These are phyloP conservation scores for Acyrthosiphon pisum DNA, from an alignment of 1,140 invertebrate species.

Conservation along the genomic window DNA sequence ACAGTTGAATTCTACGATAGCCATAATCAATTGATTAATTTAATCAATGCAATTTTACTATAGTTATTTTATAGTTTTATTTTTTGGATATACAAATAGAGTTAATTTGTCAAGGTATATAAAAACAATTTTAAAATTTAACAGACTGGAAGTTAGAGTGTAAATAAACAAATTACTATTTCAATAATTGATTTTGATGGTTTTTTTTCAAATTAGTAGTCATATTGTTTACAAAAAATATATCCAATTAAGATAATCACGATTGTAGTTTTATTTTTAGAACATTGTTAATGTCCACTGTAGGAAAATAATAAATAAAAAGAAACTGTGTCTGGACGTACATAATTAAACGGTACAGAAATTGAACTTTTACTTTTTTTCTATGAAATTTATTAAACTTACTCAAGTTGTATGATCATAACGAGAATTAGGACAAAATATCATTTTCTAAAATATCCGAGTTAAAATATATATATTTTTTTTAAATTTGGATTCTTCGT, in stretches of 20 bases:
- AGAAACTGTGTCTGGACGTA: neutral
- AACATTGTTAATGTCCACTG: neutral
- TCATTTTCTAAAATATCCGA: neutral
- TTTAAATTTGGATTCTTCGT: neutral
- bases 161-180: neutral
- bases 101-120: neutral
- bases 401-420: neutral
- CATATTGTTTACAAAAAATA: neutral
- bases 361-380: neutral
- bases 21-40: too few relatives aligned
- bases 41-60: too few relatives aligned
- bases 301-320: neutral
- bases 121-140: neutral
- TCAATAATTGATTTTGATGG: constrained; percentile 1
- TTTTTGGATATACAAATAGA: neutral
- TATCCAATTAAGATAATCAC: neutral
- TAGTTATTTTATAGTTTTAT: neutral
- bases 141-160: neutral
- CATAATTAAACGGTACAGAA: neutral
- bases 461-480: neutral
- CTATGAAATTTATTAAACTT: neutral
- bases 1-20: too few relatives aligned
- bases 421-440: neutral
- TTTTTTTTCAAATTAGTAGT: neutral
- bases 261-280: neutral